Evolutionary conservation across 2,113 vertebrate genomes (phyloP), one percentile per base, ranked within the genome.

Genomic region (Neotragus moschatus): DNA sequence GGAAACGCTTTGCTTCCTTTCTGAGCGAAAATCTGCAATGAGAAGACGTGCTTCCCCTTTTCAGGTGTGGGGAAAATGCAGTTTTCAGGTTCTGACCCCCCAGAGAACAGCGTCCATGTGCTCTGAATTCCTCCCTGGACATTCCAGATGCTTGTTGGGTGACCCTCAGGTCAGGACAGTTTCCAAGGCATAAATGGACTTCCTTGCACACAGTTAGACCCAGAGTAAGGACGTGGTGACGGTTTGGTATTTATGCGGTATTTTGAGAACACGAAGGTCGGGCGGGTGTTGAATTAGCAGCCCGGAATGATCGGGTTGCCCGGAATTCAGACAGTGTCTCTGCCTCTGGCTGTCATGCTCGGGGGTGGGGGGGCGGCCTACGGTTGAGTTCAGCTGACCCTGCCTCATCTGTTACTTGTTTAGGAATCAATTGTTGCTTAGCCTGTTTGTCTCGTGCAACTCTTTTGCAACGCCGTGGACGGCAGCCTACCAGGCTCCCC

Each of bases 321-420:
- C n/a, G 84, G n/a, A n/a, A 21, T 66, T 19, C n/a, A 25, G 33
- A 16, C n/a, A 2, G 13, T 2, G 8, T 73, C 26, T 77, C 33
- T 39, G 25, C 55, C 19, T 4, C 39, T 36, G 7, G 66, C 1
- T 33, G 7, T 49, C 16, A 2, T 7, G 1, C 23, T 15, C 0
- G 0, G 17, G 0, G 26, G n/a, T n/a, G n/a, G n/a, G n/a, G n/a
- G n/a, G n/a, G n/a, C n/a, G n/a, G 47, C 73, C 56, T 7, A 1
- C 0, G 21, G 36, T 11, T 55, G 58, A 55, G 5, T 55, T 56
- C 49, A 7, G 66, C 9, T 23, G n/a, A 12, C 5, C 5, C 4
- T 12, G 28, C 60, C 13, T 16, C 60, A 30, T 61, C 13, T 33
- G 66, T 12, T 36, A 11, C 66, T 36, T 3, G 66, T 23, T 70